phyloP scores from a whole-genome alignment of 2,797 vertebrate species.

The Microctenopoma steveboyesi region DNA sequence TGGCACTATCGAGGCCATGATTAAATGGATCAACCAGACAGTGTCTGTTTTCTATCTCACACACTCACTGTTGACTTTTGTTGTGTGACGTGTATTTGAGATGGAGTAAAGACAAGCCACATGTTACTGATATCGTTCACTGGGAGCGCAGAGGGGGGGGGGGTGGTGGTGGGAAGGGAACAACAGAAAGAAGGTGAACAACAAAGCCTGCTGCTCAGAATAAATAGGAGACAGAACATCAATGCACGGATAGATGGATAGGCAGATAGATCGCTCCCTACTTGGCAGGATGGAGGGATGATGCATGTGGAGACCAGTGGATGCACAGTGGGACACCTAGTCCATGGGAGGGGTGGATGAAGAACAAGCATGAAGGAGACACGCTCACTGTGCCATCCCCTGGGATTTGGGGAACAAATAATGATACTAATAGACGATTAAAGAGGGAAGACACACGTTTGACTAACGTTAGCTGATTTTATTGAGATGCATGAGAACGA shows the following conservation, averaged over 20 bases:
- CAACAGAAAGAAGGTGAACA: constrained; percentile 4
- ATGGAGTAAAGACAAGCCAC: constrained; percentile 45
- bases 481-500: not conserved
- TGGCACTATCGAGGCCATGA: constrained; percentile 27
- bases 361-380: constrained; percentile 15
- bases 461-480: not conserved
- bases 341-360: not conserved
- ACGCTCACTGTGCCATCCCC: not conserved
- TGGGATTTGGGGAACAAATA: not conserved
- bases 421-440: not conserved
- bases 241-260: not conserved
- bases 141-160: constrained; percentile 19
- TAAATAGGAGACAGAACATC: constrained; percentile 3
- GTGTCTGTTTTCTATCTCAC: constrained; percentile 21
- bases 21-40: constrained; percentile 39
- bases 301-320: constrained; percentile 11
- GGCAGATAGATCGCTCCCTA: not conserved
- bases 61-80: constrained; percentile 33
- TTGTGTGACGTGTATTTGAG: constrained; percentile 41
- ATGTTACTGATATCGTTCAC: constrained; percentile 26
- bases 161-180: not conserved
- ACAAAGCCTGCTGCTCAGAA: constrained; percentile 19
- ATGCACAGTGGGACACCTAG: constrained; percentile 9
- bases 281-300: constrained; percentile 7
- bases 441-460: not conserved